A percentile compares a stretch with the other conserved stretches of the same genome.
These are phyloP conservation scores for Linnaemya vulpina DNA, from an alignment of 2,888 invertebrate species.

Conservation along the genomic window DNA sequence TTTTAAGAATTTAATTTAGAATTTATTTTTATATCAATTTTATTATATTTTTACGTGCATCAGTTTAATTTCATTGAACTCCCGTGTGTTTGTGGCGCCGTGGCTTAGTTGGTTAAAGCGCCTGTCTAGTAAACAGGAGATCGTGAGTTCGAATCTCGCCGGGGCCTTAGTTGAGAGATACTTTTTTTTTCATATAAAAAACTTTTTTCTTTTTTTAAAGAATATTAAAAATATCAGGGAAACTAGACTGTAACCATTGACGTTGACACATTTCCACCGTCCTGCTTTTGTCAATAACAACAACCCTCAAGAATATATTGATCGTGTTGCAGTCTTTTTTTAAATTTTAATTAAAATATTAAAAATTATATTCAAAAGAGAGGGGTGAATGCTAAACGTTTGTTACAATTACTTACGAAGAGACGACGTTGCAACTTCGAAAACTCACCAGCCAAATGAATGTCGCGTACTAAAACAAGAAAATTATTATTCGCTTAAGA, in stretches of 20 bases:
- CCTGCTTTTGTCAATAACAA: no score
- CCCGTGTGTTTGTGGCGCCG: constrained; percentile 73
- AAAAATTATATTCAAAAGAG: no score
- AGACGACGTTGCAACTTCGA: background rate
- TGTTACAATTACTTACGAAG: constrained; percentile 2
- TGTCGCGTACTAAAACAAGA: constrained; percentile 29
- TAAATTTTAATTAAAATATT: constrained; percentile 62
- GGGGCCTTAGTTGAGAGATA: constrained; percentile 73
- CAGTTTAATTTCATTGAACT: background rate
- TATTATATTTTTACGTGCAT: background rate
- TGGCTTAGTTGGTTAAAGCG: constrained; percentile 79
- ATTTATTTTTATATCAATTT: no score
- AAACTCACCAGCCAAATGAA: constrained; percentile 3
- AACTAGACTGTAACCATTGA: no score
- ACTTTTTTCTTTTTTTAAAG: background rate
- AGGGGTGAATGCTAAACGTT: background rate
- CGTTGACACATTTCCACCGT: no score
- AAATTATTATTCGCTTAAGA: constrained; percentile 17
- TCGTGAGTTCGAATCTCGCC: constrained; percentile 80
- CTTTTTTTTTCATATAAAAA: background rate
- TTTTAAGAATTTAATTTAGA: background rate
- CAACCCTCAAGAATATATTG: background rate
- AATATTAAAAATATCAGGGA: background rate
- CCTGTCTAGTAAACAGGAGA: constrained; percentile 80
- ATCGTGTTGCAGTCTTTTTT: background rate